Evolutionary conservation across 2,113 vertebrate genomes (phyloP), one percentile per base, ranked within the genome.

Genomic region (Danionella cerebrum): DNA sequence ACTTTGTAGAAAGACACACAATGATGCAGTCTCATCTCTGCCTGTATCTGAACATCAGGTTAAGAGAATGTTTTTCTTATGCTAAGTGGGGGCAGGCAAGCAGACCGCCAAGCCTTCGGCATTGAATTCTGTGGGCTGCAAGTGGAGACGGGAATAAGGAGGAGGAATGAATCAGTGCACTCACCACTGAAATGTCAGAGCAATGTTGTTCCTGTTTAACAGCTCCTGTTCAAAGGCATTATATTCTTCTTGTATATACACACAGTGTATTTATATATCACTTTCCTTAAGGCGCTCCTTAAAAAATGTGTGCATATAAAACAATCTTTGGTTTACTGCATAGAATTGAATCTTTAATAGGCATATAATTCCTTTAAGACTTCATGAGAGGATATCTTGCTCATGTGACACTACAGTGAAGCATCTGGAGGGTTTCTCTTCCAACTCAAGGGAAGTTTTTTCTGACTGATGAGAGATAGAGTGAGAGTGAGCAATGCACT

Each of bases 11-110:
- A 60, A 7, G 25, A 47, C 9, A 27, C 41, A 27, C n/a, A 12
- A 10, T 2, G 21, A 22, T 9, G 5, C 47, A 52, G 18, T 53
- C 21, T 42, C 50, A 10, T 42, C 18, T 52, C 36, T 53, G 21
- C 22, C 48, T 48, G 13, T 14, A 38, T 54, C 9, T 48, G 54
- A 36, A 50, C 21, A 35, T 8, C 3, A 12, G 54, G 44, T 27
- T 50, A 51, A 21, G 31, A 69, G 44, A 69, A 39, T 45, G 67
- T 58, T 69, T 48, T 48, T 59, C 67, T 58, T 58, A 39, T 55
- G 60, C 33, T 42, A 41, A 48, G 62, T 50, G 62, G 51, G 24
- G 51, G 69, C 31, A 65, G 33, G 42, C 31, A 48, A 55, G 69
- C 58, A 57, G 69, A 39, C 31, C 6, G 29, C 33, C 16, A 25